Conservation (phyloP, 2,888 invertebrate genomes). For the Colletes collaris region DNA sequence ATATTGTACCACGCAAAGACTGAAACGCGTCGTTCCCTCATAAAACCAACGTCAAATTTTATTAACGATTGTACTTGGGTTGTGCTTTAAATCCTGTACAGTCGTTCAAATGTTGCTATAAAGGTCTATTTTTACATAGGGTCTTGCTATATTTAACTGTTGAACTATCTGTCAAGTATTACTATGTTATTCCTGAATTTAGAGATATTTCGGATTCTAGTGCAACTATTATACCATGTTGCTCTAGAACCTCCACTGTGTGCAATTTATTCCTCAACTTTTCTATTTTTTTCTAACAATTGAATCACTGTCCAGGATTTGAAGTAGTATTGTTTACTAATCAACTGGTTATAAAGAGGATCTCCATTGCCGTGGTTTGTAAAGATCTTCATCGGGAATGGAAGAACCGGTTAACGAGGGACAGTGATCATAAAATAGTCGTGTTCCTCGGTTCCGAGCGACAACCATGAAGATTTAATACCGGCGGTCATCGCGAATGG, state of each 20-base stretch:
- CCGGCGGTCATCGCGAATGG: conserved; percentile 10
- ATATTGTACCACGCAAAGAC: neutral
- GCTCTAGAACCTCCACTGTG: too few relatives aligned
- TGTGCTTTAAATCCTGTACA: too few relatives aligned
- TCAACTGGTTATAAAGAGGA: neutral
- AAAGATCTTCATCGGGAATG: conserved; percentile 11
- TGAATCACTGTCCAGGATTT: neutral
- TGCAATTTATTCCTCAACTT: too few relatives aligned
- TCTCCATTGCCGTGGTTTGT: conserved; percentile 7
- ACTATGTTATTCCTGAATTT: too few relatives aligned
- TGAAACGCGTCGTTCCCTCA: neutral
- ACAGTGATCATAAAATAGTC: conserved; percentile 6
- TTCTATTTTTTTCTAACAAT: neutral
- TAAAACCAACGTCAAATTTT: too few relatives aligned
- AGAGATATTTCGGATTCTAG: too few relatives aligned
- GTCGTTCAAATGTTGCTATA: too few relatives aligned
- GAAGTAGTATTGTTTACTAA: neutral
- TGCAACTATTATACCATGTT: too few relatives aligned
- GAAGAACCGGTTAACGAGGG: conserved; percentile 5
- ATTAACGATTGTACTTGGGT: too few relatives aligned
- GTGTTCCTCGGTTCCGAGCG: conserved; percentile 5
- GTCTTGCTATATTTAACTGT: too few relatives aligned
- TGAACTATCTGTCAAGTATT: too few relatives aligned
- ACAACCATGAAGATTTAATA: conserved; percentile 36
- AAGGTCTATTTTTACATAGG: too few relatives aligned